Base-by-base conservation (phyloP, 1,140 invertebrate species). In the Trichogramma pretiosum region DNA sequence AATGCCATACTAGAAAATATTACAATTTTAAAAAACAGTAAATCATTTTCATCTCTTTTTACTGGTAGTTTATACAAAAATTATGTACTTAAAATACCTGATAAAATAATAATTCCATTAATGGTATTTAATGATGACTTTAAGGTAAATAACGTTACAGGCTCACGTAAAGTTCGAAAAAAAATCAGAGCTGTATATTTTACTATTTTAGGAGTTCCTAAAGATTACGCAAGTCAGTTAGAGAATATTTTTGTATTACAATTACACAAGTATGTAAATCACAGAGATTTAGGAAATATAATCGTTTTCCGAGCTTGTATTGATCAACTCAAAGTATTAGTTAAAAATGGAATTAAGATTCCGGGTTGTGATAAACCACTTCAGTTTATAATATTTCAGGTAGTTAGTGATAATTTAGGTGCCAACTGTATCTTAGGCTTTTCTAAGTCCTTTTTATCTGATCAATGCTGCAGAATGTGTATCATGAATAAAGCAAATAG, bases 401-500 rank as follows among this genome's bases (percentile, higher is more conserved):
- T 28, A 11, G 11, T 28, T 28, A 28, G 24, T 28, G 11, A 28
- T 28, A 28, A 28, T 28, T 28, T 28, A 11, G 24, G 24, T 28
- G 24, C 24, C 24, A 30, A 32, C 8, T 13, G 1, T 7, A 30
- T 52, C 10, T 41, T 56, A 9, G 54, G 50, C 17, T 57, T 54
- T 49, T 22, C 33, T 14, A 28, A 43, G 13, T 41, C 40, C 28
- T 58, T 58, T 28, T 39, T 28, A 18, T 22, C 34, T 7, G 21
- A 33, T 23, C 45, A 47, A 41, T 44, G 34, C 11, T 56, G 54
- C 34, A 24, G 49, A 48, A 17, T 52, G 24, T 58, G 52, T 44
- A 39, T n/a, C 16, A 23, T 28, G 5, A 33, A 54, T 35, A 54
- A 50, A 38, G 34, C 17, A 16, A 24, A 22, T 16, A 10, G 14